These are phyloP conservation scores for Diabrotica virgifera DNA, from an alignment of 1,140 invertebrate species.

Conservation along the genomic window DNA sequence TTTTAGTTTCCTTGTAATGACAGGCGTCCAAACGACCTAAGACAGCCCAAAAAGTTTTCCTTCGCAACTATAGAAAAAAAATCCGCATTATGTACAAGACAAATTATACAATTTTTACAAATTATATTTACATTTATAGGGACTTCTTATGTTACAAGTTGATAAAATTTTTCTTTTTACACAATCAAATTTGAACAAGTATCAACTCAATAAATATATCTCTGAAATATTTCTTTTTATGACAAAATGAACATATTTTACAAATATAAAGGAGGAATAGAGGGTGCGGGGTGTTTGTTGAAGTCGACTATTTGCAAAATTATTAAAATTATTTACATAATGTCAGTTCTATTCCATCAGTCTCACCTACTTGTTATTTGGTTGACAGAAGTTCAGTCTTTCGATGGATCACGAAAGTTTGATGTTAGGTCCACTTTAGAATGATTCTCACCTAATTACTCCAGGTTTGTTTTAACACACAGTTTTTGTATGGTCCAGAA, in stretches of 20 bases:
- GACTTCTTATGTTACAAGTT: constrained; percentile 29
- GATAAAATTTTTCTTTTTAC: constrained; percentile 18
- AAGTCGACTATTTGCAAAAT: background rate
- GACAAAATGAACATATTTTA: constrained; percentile 14
- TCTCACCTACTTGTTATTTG: background rate
- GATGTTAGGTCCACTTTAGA: too few relatives aligned
- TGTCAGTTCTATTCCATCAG: background rate
- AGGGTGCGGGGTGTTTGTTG: background rate
- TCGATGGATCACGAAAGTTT: too few relatives aligned
- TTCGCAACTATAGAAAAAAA: constrained; percentile 6
- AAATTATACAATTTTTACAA: constrained; percentile 33
- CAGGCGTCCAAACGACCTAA: background rate
- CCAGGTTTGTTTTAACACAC: too few relatives aligned
- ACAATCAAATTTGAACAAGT: constrained; percentile 4
- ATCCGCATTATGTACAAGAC: constrained; percentile 8
- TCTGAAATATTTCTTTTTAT: constrained; percentile 7
- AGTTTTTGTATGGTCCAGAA: too few relatives aligned
- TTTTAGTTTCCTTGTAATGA: background rate
- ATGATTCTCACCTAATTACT: too few relatives aligned
- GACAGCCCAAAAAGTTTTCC: constrained; percentile 5
- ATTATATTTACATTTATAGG: constrained; percentile 34
- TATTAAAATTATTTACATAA: background rate
- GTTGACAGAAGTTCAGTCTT: too few relatives aligned
- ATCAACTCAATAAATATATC: constrained; percentile 14
- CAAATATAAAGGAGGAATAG: background rate